A percentile compares a stretch with the other conserved stretches of the same genome.
These are phyloP conservation scores for Sciurus vulgaris DNA, from an alignment of 2,797 vertebrate genomes.

Conservation along the genomic window DNA sequence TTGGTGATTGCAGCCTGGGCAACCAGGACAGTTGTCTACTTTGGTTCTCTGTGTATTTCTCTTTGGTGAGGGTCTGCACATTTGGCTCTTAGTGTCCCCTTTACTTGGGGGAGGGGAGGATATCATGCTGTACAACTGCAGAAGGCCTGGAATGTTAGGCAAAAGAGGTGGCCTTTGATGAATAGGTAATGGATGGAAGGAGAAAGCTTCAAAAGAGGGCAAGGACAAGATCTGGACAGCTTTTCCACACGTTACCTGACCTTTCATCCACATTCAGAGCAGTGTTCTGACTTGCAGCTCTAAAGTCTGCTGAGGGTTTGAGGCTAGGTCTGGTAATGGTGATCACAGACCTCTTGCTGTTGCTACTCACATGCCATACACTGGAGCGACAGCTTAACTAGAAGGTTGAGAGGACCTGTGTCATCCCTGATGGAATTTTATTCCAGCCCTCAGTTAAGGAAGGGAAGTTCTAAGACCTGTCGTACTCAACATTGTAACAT, in stretches of 20 bases:
- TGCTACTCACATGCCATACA: not conserved
- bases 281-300: not conserved
- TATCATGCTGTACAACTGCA: not conserved
- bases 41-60: constrained; percentile 33
- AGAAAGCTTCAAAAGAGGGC: not conserved
- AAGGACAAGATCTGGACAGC: not conserved
- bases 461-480: not conserved
- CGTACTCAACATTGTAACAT: not conserved
- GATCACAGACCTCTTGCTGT: not conserved
- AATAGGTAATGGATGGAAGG: not conserved
- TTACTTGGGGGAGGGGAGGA: constrained; percentile 35
- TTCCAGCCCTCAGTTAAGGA: not conserved
- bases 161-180: not conserved
- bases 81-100: not conserved
- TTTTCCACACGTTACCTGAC: not conserved
- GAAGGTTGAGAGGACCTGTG: not conserved
- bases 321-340: not conserved
- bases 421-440: not conserved
- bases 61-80: not conserved
- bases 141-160: not conserved
- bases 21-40: not conserved
- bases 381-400: not conserved
- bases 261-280: not conserved
- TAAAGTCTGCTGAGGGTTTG: not conserved
- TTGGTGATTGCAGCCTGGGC: not conserved